Evolutionary conservation across 2,113 vertebrate species (phyloP).

Genomic region (Hemicordylus capensis): DNA sequence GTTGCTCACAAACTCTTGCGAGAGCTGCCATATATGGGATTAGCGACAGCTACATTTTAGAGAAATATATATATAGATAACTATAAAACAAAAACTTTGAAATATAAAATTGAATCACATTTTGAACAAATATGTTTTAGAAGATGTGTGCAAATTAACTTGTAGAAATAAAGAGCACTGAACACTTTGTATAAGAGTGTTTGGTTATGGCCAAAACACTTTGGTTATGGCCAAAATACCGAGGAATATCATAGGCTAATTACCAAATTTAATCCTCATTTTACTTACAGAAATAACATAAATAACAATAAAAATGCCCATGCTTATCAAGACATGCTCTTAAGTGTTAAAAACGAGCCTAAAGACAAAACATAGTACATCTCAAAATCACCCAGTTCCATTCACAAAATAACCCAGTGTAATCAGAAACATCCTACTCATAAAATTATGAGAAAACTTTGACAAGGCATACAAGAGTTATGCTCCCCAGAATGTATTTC

Average conservation of each 20-base stretch:
- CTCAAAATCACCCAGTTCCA: background rate
- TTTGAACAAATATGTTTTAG: background rate
- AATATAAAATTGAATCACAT: background rate
- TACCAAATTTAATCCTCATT: background rate
- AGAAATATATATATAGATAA: background rate
- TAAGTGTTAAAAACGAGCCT: background rate
- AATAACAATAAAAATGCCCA: too few species aligned
- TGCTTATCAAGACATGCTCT: background rate
- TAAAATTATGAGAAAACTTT: background rate
- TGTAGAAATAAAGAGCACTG: constrained; percentile 15
- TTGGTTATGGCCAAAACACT: too few species aligned
- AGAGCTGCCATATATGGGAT: too few species aligned
- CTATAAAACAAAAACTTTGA: background rate
- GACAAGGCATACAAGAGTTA: background rate
- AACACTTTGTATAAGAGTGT: background rate
- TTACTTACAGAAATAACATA: too few species aligned
- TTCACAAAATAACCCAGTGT: too few species aligned
- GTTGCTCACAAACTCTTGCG: too few species aligned
- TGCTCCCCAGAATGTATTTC: background rate
- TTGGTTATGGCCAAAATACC: too few species aligned
- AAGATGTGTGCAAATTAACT: background rate
- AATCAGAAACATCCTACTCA: too few species aligned
- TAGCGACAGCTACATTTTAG: too few species aligned
- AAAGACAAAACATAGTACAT: background rate
- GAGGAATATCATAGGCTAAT: background rate